phyloP scores from a whole-genome alignment of 2,113 vertebrate genomes.

The Oryzias javanicus region DNA sequence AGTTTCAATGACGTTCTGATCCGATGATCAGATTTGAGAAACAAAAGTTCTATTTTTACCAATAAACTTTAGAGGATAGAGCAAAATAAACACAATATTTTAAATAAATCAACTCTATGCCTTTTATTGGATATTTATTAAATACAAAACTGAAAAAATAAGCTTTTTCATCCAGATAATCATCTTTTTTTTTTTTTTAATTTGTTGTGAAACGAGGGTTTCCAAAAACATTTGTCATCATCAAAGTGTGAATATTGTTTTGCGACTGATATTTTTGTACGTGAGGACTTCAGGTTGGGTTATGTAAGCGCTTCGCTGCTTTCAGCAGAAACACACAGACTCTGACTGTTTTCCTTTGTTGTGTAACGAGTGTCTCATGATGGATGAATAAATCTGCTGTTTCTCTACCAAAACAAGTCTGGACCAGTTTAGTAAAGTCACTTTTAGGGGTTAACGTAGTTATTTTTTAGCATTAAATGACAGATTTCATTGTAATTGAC shows the following conservation, averaged over 20 bases:
- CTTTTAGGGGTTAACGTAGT: too few relatives aligned
- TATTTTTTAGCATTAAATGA: too few relatives aligned
- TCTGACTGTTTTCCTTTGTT: conserved; percentile 11
- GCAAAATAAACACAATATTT: not conserved
- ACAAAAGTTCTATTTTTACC: not conserved
- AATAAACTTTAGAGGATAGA: not conserved
- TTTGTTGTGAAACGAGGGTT: too few relatives aligned
- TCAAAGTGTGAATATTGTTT: conserved; percentile 1
- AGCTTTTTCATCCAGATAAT: too few relatives aligned
- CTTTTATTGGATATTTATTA: too few relatives aligned
- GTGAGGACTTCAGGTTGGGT: conserved; percentile 3
- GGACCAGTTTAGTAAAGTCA: not conserved
- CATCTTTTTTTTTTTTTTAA: too few relatives aligned
- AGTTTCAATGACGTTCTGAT: conserved; percentile 24
- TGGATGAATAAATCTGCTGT: conserved; percentile 38
- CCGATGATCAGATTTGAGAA: conserved; percentile 17
- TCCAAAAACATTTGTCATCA: not conserved
- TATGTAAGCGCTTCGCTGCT: conserved; percentile 12
- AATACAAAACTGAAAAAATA: too few relatives aligned
- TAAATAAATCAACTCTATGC: not conserved
- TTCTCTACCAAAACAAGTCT: conserved; percentile 6
- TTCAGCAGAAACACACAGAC: conserved; percentile 5
- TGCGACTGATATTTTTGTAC: not conserved
- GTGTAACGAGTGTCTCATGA: conserved; percentile 25
- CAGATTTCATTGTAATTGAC: not conserved